Base-by-base conservation (phyloP, 1,140 invertebrate species). In the Solenopsis fugax region DNA sequence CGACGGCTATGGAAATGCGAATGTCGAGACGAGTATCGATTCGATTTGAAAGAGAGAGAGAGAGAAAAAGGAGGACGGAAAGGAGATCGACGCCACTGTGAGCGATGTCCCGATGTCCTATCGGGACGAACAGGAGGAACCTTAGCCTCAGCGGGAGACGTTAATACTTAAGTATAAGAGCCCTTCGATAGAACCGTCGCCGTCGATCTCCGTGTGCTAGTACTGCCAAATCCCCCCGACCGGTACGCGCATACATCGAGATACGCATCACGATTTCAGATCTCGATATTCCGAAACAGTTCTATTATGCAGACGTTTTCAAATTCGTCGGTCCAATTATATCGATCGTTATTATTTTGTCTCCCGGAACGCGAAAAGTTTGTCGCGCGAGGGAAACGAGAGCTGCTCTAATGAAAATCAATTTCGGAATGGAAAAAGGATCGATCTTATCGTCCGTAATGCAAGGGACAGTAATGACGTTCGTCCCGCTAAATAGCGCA, bases 81-180 rank as follows among this genome's bases (percentile, higher is more conserved):
- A n/a, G 3, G 50, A 54, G n/a, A 45, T 69, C 52, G 75, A 82
- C 86, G 86, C 52, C 86, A 85, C 60, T 88, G 81, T 16, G 54
- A 41, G 58, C 34, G 41, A 82, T 72, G 41, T 82, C 65, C 54
- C 62, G 80, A 77, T 64, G 69, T 50, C 71, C 75, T 45, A 84
- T 88, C 89, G 65, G 16, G 52, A 56, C 60, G 60, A 78, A 21
- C 45, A 60, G 87, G 41, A 84, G 78, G 69, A 86, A 80, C 89
- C 90, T 62, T 88, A 80, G 91, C 91, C 91, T 58, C 91, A 89
- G 91, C 91, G 81, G 91, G 81, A 86, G 90, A 88, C 81, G 82
- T 86, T 90, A 88, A 91, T 91, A 87, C 90, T 73, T 48, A 6
- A 67, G 60, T 54, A 41, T 41, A n/a, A 71, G 75, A 80, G 71